phyloP scores from a whole-genome alignment of 2,113 vertebrate species.

The Sminthopsis crassicaudata region DNA sequence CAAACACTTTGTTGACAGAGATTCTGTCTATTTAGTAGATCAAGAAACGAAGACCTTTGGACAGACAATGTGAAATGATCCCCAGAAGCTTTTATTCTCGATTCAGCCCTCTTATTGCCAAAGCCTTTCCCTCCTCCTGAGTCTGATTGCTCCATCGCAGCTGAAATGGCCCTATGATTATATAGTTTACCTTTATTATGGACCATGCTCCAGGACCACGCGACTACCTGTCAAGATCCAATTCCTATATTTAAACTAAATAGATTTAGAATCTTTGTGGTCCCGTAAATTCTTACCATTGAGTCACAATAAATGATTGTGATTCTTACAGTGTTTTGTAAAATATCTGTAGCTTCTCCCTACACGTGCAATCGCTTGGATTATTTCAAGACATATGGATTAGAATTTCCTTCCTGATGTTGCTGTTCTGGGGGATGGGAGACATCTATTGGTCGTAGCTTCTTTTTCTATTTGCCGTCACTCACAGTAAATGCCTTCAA shows the following conservation, averaged over 20 bases:
- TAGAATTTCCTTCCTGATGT: fast-evolving
- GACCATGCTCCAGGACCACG: not conserved
- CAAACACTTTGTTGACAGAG: not conserved
- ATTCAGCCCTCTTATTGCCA: not conserved
- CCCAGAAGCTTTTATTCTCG: fast-evolving
- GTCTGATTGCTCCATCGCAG: not conserved
- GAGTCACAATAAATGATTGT: conserved; percentile 13
- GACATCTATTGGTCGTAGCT: not conserved
- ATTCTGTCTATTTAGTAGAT: not conserved
- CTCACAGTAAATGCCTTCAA: not conserved
- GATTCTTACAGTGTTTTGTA: not conserved
- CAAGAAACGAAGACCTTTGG: not conserved
- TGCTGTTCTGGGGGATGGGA: not conserved
- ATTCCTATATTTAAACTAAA: not conserved
- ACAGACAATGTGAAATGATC: too few relatives aligned
- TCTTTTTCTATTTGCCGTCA: not conserved
- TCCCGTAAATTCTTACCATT: conserved; percentile 6
- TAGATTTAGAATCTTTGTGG: not conserved
- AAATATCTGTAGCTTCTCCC: not conserved
- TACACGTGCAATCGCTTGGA: not conserved
- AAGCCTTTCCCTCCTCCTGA: not conserved
- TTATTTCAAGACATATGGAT: not conserved
- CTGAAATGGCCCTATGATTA: too few relatives aligned
- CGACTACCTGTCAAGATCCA: not conserved
- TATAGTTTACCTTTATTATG: not conserved